Conservation (phyloP, 1,140 invertebrate genomes). For the Psix sp. region DNA sequence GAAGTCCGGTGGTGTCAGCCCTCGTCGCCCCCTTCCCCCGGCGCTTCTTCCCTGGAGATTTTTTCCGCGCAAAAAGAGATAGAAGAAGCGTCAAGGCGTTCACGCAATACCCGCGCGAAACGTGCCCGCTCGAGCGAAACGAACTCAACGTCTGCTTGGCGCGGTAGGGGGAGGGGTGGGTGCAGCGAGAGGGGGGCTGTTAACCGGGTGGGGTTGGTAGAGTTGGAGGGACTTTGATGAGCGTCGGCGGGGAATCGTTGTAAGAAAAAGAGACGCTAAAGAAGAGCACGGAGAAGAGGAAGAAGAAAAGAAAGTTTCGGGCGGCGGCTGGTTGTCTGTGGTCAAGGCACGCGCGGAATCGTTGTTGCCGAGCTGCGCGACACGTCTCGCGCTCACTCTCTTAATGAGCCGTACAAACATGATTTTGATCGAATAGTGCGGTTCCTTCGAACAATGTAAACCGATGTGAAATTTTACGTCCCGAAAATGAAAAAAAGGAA, state of each 20-base stretch:
- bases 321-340: conserved; percentile 74
- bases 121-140: conserved; percentile 61
- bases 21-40: too few relatives aligned
- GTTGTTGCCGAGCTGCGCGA: conserved; percentile 62
- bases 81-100: conserved; percentile 69
- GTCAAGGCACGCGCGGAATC: conserved; percentile 71
- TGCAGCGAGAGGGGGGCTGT: conserved; percentile 32
- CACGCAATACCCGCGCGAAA: conserved; percentile 69
- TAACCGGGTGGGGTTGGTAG: conserved; percentile 48
- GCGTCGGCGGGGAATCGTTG: conserved; percentile 11
- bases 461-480: too few relatives aligned
- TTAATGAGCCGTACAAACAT: conserved; percentile 39
- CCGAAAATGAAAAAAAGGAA: too few relatives aligned
- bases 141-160: conserved; percentile 27
- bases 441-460: neutral
- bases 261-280: conserved; percentile 43
- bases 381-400: conserved; percentile 36
- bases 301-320: conserved; percentile 67
- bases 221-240: conserved; percentile 41
- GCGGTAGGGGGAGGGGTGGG: conserved; percentile 8
- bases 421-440: conserved; percentile 25
- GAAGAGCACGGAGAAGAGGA: conserved; percentile 55
- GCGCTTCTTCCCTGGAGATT: neutral
- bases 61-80: conserved; percentile 16
- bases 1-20: conserved; percentile 25